Percentiles rank a stretch among this genome's conserved stretches.
Conservation (phyloP, 30 jellyfish, hydroid and myxozoan species). For the Hydractinia echinata region DNA sequence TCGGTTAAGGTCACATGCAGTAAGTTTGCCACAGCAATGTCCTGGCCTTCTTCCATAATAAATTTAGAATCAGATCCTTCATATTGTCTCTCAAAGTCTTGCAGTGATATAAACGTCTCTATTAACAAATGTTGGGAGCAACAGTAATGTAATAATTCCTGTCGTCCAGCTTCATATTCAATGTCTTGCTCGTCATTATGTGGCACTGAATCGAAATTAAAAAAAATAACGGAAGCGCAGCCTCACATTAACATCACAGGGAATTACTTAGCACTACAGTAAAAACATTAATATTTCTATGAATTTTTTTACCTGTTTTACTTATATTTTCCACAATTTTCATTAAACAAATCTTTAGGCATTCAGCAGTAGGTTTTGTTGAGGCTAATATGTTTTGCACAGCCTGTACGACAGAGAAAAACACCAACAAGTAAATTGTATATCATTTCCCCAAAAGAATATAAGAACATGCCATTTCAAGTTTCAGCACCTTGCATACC, state of each 20-base stretch:
- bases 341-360: not conserved
- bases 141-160: conserved; percentile 16
- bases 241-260: too few relatives aligned
- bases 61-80: not conserved
- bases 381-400: conserved; percentile 11
- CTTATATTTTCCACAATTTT: not conserved
- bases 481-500: not conserved
- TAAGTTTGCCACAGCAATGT: not conserved
- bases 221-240: too few relatives aligned
- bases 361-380: not conserved
- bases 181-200: conserved; percentile 33
- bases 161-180: conserved; percentile 33
- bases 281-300: too few relatives aligned
- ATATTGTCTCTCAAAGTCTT: not conserved
- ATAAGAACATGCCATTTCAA: too few relatives aligned
- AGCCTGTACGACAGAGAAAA: not conserved
- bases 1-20: conserved; percentile 23
- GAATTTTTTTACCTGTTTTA: not conserved
- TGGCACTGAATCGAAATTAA: not conserved
- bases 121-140: conserved; percentile 27
- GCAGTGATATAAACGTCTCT: not conserved
- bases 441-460: too few relatives aligned
- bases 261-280: too few relatives aligned
- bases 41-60: conserved; percentile 4
- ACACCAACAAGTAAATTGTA: too few relatives aligned